phyloP scores from a whole-genome alignment of 2,797 vertebrate genomes.

The Myotis planiceps region DNA sequence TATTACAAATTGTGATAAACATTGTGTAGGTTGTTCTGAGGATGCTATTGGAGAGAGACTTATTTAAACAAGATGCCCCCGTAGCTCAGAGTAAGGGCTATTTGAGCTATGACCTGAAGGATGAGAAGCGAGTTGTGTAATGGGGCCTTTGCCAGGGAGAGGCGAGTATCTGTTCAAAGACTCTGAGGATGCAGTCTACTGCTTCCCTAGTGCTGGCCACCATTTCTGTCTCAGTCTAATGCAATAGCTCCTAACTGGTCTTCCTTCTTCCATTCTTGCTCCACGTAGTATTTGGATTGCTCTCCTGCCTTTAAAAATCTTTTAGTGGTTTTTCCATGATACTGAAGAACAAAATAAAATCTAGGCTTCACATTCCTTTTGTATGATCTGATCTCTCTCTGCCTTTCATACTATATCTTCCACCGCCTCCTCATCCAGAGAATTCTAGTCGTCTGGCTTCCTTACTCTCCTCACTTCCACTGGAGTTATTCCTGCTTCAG shows the following conservation, averaged over 20 bases:
- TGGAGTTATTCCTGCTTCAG: not conserved
- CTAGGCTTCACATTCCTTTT: not conserved
- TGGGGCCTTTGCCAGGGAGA: not conserved
- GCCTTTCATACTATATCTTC: not conserved
- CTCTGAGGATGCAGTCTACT: not conserved
- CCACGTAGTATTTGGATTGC: not conserved
- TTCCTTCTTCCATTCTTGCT: not conserved
- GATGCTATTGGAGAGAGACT: not conserved
- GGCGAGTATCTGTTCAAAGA: accelerated
- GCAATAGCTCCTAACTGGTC: not conserved
- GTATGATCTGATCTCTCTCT: not conserved
- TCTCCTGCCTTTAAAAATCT: not conserved
- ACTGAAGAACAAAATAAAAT: not conserved
- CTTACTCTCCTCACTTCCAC: not conserved
- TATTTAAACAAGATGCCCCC: not conserved
- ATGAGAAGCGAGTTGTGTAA: not conserved
- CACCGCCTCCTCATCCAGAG: not conserved
- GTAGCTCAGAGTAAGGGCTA: not conserved
- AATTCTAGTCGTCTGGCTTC: not conserved
- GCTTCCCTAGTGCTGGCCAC: no score
- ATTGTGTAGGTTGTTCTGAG: not conserved
- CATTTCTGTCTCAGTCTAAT: not conserved
- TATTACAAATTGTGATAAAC: not conserved
- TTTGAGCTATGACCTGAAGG: not conserved
- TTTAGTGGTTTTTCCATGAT: not conserved